Evolutionary conservation across 2,113 vertebrate genomes (phyloP).

Genomic region (Sialia sialis): DNA sequence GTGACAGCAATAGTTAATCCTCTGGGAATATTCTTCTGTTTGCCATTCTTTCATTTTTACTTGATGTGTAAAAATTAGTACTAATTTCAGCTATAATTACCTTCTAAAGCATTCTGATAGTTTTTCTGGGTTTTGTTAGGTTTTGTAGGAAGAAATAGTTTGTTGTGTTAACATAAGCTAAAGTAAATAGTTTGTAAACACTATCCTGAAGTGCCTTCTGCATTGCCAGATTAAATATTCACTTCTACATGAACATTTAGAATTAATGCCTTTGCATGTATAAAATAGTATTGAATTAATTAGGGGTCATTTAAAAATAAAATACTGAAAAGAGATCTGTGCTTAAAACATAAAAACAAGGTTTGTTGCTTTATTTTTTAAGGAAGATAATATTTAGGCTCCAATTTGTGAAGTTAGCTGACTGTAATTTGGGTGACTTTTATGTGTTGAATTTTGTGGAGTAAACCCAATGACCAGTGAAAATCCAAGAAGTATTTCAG

Average conservation of each 20-base stretch:
- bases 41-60: constrained; percentile 5
- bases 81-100: constrained; percentile 2
- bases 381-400: neutral
- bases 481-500: neutral
- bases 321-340: neutral
- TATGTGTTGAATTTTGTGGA: neutral
- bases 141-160: constrained; percentile 9
- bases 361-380: neutral
- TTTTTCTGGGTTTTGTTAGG: neutral
- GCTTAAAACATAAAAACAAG: neutral
- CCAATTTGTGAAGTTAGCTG: neutral
- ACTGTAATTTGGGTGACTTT: neutral
- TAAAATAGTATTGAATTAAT: neutral
- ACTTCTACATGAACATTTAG: neutral
- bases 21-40: constrained; percentile 4
- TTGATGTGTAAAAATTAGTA: constrained; percentile 4
- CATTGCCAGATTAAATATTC: neutral
- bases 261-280: neutral
- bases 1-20: neutral
- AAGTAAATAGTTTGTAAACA: constrained; percentile 22
- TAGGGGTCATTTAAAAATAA: neutral
- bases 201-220: neutral
- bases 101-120: neutral
- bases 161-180: neutral
- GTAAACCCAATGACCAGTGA: neutral